phyloP scores from a whole-genome alignment of 1,140 invertebrate species.

The Andricus grossulariae region DNA sequence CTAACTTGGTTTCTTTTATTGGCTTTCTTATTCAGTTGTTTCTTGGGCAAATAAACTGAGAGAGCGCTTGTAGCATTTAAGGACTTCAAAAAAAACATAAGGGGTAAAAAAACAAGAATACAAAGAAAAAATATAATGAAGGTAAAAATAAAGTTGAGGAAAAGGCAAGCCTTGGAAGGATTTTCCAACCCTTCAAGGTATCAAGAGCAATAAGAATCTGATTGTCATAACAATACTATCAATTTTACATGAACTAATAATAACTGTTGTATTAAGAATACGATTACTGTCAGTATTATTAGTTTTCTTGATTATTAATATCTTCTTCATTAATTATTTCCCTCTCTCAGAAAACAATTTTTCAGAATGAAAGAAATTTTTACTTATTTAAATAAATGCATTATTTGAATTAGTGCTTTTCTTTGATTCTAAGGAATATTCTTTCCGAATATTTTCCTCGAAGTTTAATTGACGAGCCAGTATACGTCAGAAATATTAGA shows the following conservation, averaged over 20 bases:
- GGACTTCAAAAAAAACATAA: too few relatives aligned
- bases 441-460: too few relatives aligned
- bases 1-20: too few relatives aligned
- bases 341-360: neutral
- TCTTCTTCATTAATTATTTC: conserved; percentile 32
- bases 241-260: conserved; percentile 61
- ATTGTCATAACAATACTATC: conserved; percentile 76
- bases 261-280: conserved; percentile 52
- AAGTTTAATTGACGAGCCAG: too few relatives aligned
- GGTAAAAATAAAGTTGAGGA: neutral
- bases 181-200: conserved; percentile 49
- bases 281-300: conserved; percentile 44
- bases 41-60: too few relatives aligned
- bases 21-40: too few relatives aligned
- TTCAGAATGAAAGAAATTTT: too few relatives aligned
- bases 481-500: too few relatives aligned
- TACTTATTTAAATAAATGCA: too few relatives aligned
- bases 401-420: too few relatives aligned
- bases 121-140: neutral
- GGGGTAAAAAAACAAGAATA: neutral
- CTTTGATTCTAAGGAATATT: too few relatives aligned
- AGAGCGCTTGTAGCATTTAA: too few relatives aligned
- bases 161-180: neutral
- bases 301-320: conserved; percentile 39
- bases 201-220: conserved; percentile 71